Evolutionary conservation across 2,888 invertebrate species (phyloP).

Genomic region (Patella caerulea): DNA sequence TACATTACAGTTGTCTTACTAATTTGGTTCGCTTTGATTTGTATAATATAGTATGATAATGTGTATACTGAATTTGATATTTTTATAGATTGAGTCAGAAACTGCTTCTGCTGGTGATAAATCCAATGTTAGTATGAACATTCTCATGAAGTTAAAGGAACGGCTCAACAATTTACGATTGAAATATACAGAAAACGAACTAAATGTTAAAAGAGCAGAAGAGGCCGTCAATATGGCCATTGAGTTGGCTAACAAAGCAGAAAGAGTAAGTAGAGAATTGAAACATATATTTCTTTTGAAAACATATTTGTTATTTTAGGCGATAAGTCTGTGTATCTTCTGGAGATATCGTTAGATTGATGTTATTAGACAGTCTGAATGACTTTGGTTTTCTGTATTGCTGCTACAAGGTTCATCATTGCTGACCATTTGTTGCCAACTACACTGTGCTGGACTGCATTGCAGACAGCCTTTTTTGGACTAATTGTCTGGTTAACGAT

Average conservation of each 20-base stretch:
- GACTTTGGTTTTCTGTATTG: no score
- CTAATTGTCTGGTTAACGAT: not conserved
- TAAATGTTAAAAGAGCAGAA: constrained; percentile 83
- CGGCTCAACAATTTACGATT: constrained; percentile 84
- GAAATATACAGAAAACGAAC: constrained; percentile 85
- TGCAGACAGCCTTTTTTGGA: not conserved
- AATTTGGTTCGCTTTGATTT: no score
- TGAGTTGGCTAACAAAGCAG: constrained; percentile 76
- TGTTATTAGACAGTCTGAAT: no score
- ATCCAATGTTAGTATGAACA: constrained; percentile 84
- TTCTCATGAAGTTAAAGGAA: constrained; percentile 81
- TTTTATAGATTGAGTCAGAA: constrained; percentile 82
- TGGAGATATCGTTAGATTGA: no score
- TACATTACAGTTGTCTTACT: no score
- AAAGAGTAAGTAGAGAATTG: constrained; percentile 40
- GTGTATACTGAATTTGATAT: constrained; percentile 9
- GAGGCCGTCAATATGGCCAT: constrained; percentile 79
- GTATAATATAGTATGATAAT: no score
- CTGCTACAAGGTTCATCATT: no score
- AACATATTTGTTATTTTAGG: no score
- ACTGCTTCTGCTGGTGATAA: constrained; percentile 85
- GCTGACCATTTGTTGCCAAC: no score
- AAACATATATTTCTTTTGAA: no score
- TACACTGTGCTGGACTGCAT: no score
- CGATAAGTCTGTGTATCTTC: no score